Evolutionary conservation across 2,888 invertebrate genomes (phyloP).

Genomic region (Cynaeus angustus): DNA sequence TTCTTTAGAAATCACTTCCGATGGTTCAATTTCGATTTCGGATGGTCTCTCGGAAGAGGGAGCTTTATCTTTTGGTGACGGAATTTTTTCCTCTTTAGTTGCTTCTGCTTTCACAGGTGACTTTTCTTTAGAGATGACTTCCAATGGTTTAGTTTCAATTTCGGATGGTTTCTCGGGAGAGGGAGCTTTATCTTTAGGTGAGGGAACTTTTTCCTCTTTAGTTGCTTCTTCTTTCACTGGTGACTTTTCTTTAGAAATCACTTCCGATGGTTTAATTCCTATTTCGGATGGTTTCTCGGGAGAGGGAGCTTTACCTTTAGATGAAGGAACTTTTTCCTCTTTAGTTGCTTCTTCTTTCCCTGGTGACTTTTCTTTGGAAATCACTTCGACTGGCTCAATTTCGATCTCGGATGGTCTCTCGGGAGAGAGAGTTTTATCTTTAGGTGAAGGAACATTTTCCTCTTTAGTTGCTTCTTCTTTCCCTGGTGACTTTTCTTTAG

Average conservation of each 20-base stretch:
- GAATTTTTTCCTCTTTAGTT: neutral
- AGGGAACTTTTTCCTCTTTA: neutral
- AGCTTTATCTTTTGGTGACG: slow-evolving; percentile 10
- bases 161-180: slow-evolving; percentile 6
- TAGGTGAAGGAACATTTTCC: slow-evolving; percentile 13
- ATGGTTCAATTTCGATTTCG: neutral
- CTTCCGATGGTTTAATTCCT: neutral
- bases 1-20: neutral
- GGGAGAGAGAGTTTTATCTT: slow-evolving; percentile 16
- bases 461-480: slow-evolving; percentile 15
- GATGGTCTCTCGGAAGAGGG: slow-evolving; percentile 9
- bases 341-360: neutral
- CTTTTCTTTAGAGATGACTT: neutral
- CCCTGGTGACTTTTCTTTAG: slow-evolving; percentile 10
- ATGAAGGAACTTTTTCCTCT: neutral
- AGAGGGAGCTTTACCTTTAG: slow-evolving; percentile 10
- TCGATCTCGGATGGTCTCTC: slow-evolving; percentile 22
- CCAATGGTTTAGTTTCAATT: slow-evolving; percentile 11
- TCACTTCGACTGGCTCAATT: neutral
- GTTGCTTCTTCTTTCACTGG: neutral
- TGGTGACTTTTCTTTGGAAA: slow-evolving; percentile 1
- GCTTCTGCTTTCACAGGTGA: neutral
- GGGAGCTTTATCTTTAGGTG: slow-evolving; percentile 19
- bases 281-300: slow-evolving; percentile 13
- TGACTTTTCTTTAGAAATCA: slow-evolving; percentile 17